Evolutionary conservation across 2,888 invertebrate genomes (phyloP), one percentile per base, ranked within the genome.

Genomic region (Chironomus riparius): DNA sequence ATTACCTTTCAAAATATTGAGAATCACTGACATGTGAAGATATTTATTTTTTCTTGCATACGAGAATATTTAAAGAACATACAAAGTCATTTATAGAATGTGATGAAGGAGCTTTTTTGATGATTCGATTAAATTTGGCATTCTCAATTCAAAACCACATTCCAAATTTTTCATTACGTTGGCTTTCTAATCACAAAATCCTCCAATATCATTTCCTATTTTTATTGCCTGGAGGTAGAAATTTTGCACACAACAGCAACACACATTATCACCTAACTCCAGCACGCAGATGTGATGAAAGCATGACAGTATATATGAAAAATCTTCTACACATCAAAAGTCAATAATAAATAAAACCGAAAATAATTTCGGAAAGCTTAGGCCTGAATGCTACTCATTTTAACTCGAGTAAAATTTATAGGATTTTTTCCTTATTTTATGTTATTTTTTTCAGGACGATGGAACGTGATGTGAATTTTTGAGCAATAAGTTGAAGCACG

Each of bases 381-480:
- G 50, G 56, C 56, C 56, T 56, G 18, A 15, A 56, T 56, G 18
- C 38, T 38, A 56, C 56, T 56, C 56, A 18, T 15, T 56, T 18
- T 56, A 15, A 56, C 56, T 18, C 5, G 56, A 56, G 56, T 5
- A 18, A 56, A 24, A 65, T 65, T 65, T 65, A 65, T 65, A 65
- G 65, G 22, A 65, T 24, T 24, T 65, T 65, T n/a, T 38, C 2
- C 38, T 38, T 38, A 7, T 38, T 38, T 38, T 38, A 10, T 38
- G 38, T 10, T 38, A 38, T 38, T 38, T 22, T 65, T 65, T 65
- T 65, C 22, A 65, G 65, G 65, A 65, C 24, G 21, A 65, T 21
- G 65, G 65, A 65, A 65, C 65, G 65, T 65, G 65, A 65, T 65
- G 24, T 65, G 65, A 65, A 65, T 65, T 65, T 13, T 24, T 6